Evolutionary conservation across 2,888 invertebrate genomes (phyloP).

Genomic region (Thumatha senex): DNA sequence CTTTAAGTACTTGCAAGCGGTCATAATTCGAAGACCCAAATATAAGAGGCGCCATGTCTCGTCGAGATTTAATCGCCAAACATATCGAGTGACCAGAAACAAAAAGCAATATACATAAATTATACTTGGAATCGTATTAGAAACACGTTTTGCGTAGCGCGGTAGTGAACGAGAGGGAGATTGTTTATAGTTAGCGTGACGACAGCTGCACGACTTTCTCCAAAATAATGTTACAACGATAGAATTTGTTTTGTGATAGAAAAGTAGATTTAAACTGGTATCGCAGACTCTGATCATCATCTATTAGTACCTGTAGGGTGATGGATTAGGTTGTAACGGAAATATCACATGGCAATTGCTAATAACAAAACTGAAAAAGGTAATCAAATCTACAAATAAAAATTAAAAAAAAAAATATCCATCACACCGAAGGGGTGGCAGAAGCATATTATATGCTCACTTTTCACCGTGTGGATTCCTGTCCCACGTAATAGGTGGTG

Average conservation of each 20-base stretch:
- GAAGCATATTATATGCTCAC: too few relatives aligned
- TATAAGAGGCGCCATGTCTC: conserved; percentile 39
- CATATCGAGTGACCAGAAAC: conserved; percentile 51
- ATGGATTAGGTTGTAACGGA: too few relatives aligned
- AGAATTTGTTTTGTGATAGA: neutral
- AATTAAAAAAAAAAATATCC: too few relatives aligned
- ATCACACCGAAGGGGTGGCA: too few relatives aligned
- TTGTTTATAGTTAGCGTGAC: conserved; percentile 37
- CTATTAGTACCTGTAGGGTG: too few relatives aligned
- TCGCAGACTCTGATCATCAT: too few relatives aligned
- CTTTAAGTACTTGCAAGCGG: conserved; percentile 10
- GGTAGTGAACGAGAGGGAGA: conserved; percentile 57
- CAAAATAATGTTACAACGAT: neutral
- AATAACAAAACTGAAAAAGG: too few relatives aligned
- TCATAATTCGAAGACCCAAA: conserved; percentile 36
- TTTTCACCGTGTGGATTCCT: too few relatives aligned
- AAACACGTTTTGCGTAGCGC: conserved; percentile 71
- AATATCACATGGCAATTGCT: too few relatives aligned
- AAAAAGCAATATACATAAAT: conserved; percentile 63
- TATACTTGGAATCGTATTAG: conserved; percentile 57
- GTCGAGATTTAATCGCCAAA: conserved; percentile 44
- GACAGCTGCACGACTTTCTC: conserved; percentile 25
- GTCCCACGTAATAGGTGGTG: too few relatives aligned
- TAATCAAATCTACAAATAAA: too few relatives aligned
- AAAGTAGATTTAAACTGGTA: too few relatives aligned